Percentiles rank a stretch among this genome's conserved stretches.
These are phyloP conservation scores for Encarsia formosa DNA, from an alignment of 2,888 invertebrate species.

Conservation along the genomic window DNA sequence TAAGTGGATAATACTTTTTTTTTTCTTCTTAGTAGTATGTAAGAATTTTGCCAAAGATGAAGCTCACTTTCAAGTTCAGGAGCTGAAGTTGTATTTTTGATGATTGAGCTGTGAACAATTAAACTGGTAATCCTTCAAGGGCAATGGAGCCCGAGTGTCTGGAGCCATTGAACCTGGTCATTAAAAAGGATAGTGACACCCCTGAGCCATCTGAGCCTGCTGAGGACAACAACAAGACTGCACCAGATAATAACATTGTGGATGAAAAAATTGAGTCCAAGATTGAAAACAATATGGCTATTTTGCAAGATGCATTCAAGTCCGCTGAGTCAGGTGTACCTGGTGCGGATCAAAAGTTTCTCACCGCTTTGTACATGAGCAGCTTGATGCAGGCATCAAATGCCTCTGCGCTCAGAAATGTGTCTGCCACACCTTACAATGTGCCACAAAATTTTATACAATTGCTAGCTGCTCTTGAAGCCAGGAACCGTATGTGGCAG, in stretches of 20 bases:
- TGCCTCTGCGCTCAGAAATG: slow-evolving; percentile 36
- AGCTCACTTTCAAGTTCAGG: no score
- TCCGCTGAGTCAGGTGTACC: slow-evolving; percentile 31
- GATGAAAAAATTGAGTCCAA: slow-evolving; percentile 32
- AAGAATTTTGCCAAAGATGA: no score
- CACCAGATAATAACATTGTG: background rate
- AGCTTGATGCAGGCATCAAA: slow-evolving; percentile 49
- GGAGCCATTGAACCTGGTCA: slow-evolving; percentile 57
- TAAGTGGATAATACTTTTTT: no score
- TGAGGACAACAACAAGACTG: background rate
- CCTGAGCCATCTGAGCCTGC: slow-evolving; percentile 14
- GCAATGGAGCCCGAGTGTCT: slow-evolving; percentile 51
- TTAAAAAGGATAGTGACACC: slow-evolving; percentile 46
- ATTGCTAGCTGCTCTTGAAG: slow-evolving; percentile 45
- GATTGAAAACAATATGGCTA: slow-evolving; percentile 41
- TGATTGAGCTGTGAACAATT: slow-evolving; percentile 8
- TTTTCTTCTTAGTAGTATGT: no score
- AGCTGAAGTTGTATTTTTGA: no score
- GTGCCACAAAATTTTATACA: slow-evolving; percentile 45
- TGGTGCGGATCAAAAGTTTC: slow-evolving; percentile 48
- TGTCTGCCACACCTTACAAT: slow-evolving; percentile 31
- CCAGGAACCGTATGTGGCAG: slow-evolving; percentile 46
- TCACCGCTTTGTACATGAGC: slow-evolving; percentile 50
- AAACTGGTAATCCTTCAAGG: slow-evolving; percentile 28
- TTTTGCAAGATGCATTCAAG: slow-evolving; percentile 43